Base-by-base conservation (phyloP, 2,113 vertebrate genomes). In the Osmerus mordax region DNA sequence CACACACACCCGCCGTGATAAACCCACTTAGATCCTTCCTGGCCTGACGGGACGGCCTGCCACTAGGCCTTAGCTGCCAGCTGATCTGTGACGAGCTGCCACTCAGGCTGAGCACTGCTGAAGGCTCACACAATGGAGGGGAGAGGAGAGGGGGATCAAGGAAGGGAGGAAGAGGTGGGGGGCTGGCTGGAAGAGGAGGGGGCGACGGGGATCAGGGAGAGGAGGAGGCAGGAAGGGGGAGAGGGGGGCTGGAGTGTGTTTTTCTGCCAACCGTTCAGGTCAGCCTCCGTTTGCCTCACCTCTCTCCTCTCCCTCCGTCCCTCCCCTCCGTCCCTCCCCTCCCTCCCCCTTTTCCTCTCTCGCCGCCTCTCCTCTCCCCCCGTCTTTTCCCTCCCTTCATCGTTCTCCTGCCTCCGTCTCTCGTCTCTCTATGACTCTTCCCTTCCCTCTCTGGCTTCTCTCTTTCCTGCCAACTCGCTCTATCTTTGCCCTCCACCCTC, bases 71-170 rank as follows among this genome's bases (percentile, higher is more conserved):
- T 98, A 98, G 96, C 95, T 93, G 94, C 93, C 96, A 98, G 96
- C 97, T 97, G 95, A 98, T 97, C 97, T 97, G 96, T 99, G 96
- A 99, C 96, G 96, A 94, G 92, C 97, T 99, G 96, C 96, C 97
- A 98, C 93, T 99, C 97, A 99, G 96, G 97, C 94, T 92, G 94
- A 95, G 93, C 94, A 92, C 94, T 95, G 95, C 94, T 96, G 96
- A 98, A 96, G 94, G 95, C 95, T 94, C 93, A 96, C 95, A 98
- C 96, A 99, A 97, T 90, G 86, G 90, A 90, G 88, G 4, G 23
- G 52, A 9, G 23, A 11, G 52, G 53, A 15, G 53, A 41, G 55
- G 28, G 25, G 67, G 83, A 79, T 75, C 70, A 75, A 78, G 3
- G 23, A 7, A 28, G 71, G 21, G 41, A 19, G 36, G 66, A 55